Conservation (phyloP, 2,797 vertebrate species). For the Aplochiton taeniatus region DNA sequence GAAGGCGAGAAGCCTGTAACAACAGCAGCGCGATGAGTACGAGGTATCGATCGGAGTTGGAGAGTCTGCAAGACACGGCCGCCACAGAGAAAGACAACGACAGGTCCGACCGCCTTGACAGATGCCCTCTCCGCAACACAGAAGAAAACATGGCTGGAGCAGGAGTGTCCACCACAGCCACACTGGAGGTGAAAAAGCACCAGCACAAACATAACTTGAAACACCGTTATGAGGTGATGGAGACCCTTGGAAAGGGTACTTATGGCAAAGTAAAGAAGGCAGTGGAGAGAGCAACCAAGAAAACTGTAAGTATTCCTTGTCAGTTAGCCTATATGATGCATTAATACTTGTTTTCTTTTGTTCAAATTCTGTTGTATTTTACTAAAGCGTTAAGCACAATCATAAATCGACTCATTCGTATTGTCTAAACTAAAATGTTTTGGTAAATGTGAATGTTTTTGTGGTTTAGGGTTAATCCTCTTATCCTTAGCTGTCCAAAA, state of each 20-base stretch:
- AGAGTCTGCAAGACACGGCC: slow-evolving; percentile 54
- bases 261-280: slow-evolving; percentile 83
- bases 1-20: slow-evolving; percentile 65
- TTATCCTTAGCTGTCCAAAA: no score
- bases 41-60: slow-evolving; percentile 57
- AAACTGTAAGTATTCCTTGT: slow-evolving; percentile 62
- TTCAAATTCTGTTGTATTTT: background rate
- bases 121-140: slow-evolving; percentile 12
- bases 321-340: no score
- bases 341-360: background rate
- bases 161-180: slow-evolving; percentile 13
- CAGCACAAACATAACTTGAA: slow-evolving; percentile 82
- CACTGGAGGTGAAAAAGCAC: slow-evolving; percentile 75
- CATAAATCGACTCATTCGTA: no score
- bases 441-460: background rate
- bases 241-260: slow-evolving; percentile 80
- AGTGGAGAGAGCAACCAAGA: slow-evolving; percentile 69
- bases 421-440: background rate
- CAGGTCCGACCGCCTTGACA: slow-evolving; percentile 18
- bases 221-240: slow-evolving; percentile 79
- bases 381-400: no score
- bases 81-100: slow-evolving; percentile 32
- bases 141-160: slow-evolving; percentile 5
- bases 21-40: slow-evolving; percentile 49
- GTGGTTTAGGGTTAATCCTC: background rate